phyloP scores from a whole-genome alignment of 1,140 invertebrate genomes.

The roundworm (Caenorhabditis elegans) region DNA sequence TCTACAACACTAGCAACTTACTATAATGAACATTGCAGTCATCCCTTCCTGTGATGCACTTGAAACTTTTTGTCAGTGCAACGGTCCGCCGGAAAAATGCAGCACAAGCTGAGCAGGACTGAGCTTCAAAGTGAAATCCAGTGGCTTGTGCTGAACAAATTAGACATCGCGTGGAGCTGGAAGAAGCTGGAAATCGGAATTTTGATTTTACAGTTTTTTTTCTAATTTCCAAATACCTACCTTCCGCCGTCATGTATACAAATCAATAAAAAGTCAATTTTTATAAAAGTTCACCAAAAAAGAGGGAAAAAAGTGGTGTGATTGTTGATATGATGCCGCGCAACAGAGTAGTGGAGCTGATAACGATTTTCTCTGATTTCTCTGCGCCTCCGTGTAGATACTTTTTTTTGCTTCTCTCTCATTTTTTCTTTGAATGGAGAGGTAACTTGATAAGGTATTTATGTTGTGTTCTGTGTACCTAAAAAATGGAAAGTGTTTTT shows the following conservation, averaged over 20 bases:
- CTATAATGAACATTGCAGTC: slow-evolving; percentile 42
- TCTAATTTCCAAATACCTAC: background rate
- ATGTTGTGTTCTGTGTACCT: too few species aligned
- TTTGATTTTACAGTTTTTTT: background rate
- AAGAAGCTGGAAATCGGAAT: background rate
- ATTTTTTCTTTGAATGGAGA: too few species aligned
- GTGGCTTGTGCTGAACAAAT: slow-evolving; percentile 45
- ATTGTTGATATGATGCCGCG: background rate
- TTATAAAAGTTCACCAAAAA: background rate
- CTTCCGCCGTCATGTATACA: too few species aligned
- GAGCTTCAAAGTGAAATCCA: slow-evolving; percentile 48
- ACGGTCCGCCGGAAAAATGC: slow-evolving; percentile 49
- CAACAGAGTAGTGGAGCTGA: slow-evolving; percentile 21
- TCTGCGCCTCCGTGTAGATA: background rate
- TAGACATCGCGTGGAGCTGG: slow-evolving; percentile 22
- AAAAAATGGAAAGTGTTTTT: too few species aligned
- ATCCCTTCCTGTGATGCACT: slow-evolving; percentile 37
- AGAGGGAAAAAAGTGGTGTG: background rate
- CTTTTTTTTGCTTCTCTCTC: background rate
- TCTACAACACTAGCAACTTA: too few species aligned
- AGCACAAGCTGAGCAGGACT: slow-evolving; percentile 47
- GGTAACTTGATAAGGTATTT: too few species aligned
- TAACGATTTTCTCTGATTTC: background rate
- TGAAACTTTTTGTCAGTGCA: slow-evolving; percentile 37
- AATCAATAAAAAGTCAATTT: too few species aligned